A percentile compares a stretch with the other conserved stretches of the same genome.
These are phyloP conservation scores for Coptodon rendalli DNA, from an alignment of 2,113 vertebrate genomes.

Conservation along the genomic window DNA sequence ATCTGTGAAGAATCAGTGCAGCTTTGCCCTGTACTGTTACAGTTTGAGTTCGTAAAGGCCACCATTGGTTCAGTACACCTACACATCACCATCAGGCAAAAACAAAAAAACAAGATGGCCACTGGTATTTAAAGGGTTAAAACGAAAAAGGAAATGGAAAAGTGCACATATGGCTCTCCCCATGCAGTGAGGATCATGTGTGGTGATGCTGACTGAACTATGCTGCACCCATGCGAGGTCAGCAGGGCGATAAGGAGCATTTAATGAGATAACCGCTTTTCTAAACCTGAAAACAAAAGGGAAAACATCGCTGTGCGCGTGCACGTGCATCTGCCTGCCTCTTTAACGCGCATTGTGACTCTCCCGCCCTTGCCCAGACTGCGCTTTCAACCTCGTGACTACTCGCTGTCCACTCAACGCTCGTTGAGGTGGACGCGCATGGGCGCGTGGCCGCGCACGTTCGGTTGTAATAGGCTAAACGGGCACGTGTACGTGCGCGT, in stretches of 20 bases:
- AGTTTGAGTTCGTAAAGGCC: not conserved
- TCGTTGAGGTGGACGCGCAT: constrained; percentile 51
- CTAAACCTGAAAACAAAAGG: not conserved
- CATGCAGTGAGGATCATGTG: no score
- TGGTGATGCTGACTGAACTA: not conserved
- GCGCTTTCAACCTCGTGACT: constrained; percentile 46
- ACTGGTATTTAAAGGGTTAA: constrained; percentile 1
- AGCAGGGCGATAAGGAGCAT: rapidly evolving
- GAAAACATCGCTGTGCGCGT: constrained; percentile 62
- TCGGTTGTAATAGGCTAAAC: constrained; percentile 21
- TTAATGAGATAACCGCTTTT: not conserved
- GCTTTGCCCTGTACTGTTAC: not conserved
- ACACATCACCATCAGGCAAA: not conserved
- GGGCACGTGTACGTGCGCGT: constrained; percentile 74
- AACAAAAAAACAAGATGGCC: constrained; percentile 74
- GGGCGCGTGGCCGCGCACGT: constrained; percentile 69
- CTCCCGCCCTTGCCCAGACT: constrained; percentile 42
- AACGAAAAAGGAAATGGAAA: not conserved
- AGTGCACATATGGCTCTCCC: not conserved
- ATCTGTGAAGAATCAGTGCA: not conserved
- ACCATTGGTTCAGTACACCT: not conserved
- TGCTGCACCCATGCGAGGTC: no score
- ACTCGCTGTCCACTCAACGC: constrained; percentile 29
- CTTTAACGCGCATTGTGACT: constrained; percentile 55
- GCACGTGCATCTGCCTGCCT: constrained; percentile 27